phyloP scores from a whole-genome alignment of 2,888 invertebrate species.

The Byasa hedistus region DNA sequence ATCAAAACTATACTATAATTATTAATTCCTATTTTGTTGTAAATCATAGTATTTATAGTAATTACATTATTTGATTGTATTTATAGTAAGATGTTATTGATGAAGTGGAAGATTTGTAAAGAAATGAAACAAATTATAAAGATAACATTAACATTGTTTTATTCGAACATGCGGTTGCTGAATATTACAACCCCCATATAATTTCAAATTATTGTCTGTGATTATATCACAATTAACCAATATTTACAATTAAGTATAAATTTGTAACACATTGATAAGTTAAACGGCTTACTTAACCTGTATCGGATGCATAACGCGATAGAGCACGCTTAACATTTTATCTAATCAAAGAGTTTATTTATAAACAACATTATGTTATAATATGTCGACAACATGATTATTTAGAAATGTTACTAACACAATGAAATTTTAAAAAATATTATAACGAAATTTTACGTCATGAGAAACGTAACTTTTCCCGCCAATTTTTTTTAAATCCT shows the following conservation, averaged over 20 bases:
- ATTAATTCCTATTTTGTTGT: no score
- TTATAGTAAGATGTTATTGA: background rate
- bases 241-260: conserved; percentile 17
- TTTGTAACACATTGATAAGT: conserved; percentile 11
- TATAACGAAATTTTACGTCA: background rate
- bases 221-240: conserved; percentile 20
- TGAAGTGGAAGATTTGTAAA: background rate
- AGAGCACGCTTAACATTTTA: conserved; percentile 17
- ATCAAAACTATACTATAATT: no score
- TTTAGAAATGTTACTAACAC: background rate
- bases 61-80: background rate
- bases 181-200: conserved; percentile 18
- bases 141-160: conserved; percentile 2
- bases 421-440: background rate
- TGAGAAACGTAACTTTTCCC: background rate
- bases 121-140: background rate
- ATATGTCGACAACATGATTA: background rate
- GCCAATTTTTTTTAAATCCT: background rate
- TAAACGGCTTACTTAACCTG: conserved; percentile 16
- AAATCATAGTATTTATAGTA: no score
- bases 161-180: conserved; percentile 11
- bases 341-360: conserved; percentile 19
- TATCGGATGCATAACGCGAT: conserved; percentile 17
- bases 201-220: conserved; percentile 22
- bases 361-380: conserved; percentile 14